Conservation (phyloP, 1,140 invertebrate genomes). For the Asobara japonica region DNA sequence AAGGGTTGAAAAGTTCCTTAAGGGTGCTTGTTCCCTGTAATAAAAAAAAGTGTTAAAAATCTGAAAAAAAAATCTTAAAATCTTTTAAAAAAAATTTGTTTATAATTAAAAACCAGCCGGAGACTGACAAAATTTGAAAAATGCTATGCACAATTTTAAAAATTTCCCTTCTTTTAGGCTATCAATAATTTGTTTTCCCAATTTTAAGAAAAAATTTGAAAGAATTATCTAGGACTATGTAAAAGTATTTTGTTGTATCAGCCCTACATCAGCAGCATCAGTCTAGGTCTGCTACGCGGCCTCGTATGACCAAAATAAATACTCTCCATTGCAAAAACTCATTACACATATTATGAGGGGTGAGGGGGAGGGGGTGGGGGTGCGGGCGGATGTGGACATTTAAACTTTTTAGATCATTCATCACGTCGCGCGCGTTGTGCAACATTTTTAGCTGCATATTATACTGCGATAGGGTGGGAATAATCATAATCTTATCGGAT, state of each 20-base stretch:
- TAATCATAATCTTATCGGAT: not conserved
- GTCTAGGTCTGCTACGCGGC: conserved; percentile 4
- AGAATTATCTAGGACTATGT: not conserved
- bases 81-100: no score
- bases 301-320: conserved; percentile 19
- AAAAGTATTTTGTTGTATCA: not conserved
- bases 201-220: not conserved
- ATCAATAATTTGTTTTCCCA: not conserved
- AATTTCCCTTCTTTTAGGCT: not conserved
- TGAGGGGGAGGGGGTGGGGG: not conserved
- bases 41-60: no score
- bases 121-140: no score
- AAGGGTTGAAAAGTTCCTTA: no score
- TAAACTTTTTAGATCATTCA: not conserved
- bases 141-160: no score
- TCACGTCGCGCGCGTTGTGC: no score
- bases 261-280: not conserved
- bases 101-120: no score
- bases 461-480: not conserved
- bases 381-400: not conserved
- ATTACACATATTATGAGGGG: not conserved
- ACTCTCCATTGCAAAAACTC: conserved; percentile 8
- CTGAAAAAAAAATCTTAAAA: no score
- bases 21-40: no score
- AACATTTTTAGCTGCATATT: not conserved